Evolutionary conservation across 1,140 invertebrate species (phyloP).

Genomic region (Drosophila lacteicornis): DNA sequence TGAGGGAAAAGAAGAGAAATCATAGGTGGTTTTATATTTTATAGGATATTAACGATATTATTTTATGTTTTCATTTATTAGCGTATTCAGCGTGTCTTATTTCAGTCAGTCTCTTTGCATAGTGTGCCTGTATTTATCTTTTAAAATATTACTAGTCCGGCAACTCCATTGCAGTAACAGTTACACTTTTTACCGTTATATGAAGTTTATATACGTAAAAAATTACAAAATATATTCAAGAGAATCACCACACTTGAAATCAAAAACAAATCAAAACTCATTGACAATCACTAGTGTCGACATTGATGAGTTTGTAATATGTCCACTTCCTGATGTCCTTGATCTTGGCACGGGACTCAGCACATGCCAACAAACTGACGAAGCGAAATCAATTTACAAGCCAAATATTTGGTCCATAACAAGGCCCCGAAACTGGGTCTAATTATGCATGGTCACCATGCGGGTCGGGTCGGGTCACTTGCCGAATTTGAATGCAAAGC

Average conservation of each 20-base stretch:
- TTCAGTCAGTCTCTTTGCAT: too few relatives aligned
- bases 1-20: background rate
- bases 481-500: constrained; percentile 59
- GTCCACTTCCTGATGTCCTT: background rate
- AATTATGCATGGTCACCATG: constrained; percentile 61
- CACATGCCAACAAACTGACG: background rate
- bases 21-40: too few relatives aligned
- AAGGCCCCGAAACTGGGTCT: constrained; percentile 38
- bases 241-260: background rate
- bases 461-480: constrained; percentile 34
- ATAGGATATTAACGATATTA: too few relatives aligned
- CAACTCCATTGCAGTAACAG: background rate
- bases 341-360: constrained; percentile 14
- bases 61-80: too few relatives aligned
- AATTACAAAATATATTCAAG: too few relatives aligned
- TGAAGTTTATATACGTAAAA: too few relatives aligned
- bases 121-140: background rate
- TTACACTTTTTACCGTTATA: background rate
- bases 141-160: background rate
- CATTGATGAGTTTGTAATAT: constrained; percentile 3
- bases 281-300: background rate
- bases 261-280: background rate
- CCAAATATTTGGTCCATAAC: constrained; percentile 50
- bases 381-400: constrained; percentile 44
- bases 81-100: too few relatives aligned